phyloP scores from a whole-genome alignment of 1,140 invertebrate species.

The Gyrodactylus bullatarudis region DNA sequence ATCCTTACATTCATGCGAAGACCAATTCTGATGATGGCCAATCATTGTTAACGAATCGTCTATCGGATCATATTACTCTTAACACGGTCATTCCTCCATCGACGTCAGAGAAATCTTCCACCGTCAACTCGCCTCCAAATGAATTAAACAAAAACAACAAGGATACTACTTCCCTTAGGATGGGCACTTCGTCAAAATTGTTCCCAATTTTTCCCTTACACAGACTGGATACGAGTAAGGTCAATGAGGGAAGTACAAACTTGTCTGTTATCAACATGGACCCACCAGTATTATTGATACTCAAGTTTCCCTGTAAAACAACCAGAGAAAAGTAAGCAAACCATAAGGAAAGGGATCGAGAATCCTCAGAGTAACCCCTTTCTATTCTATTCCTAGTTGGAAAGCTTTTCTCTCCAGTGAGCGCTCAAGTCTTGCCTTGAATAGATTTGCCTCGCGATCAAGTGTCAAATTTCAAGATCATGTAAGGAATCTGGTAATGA shows the following conservation, averaged over 20 bases:
- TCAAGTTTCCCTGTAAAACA: neutral
- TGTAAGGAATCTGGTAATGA: too few relatives aligned
- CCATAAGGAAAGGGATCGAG: too few relatives aligned
- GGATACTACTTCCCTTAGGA: neutral
- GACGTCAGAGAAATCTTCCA: neutral
- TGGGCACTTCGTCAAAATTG: neutral
- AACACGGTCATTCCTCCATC: neutral
- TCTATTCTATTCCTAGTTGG: too few relatives aligned
- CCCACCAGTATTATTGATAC: neutral
- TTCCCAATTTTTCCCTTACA: neutral
- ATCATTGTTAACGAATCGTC: neutral
- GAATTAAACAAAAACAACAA: neutral
- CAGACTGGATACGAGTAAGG: neutral
- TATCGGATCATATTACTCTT: neutral
- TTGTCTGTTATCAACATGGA: neutral
- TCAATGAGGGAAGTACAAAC: neutral
- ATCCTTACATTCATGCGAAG: too few relatives aligned
- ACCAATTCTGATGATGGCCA: too few relatives aligned
- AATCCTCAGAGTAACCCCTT: too few relatives aligned
- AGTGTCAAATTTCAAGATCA: too few relatives aligned
- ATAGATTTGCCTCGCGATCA: too few relatives aligned
- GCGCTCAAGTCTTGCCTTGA: too few relatives aligned
- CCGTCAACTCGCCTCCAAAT: neutral
- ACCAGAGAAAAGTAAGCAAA: neutral
- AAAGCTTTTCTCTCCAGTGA: too few relatives aligned